Percentiles rank a stretch among this genome's conserved stretches.
phyloP scores from a whole-genome alignment of 1,140 invertebrate species.

The Drosophila tani region DNA sequence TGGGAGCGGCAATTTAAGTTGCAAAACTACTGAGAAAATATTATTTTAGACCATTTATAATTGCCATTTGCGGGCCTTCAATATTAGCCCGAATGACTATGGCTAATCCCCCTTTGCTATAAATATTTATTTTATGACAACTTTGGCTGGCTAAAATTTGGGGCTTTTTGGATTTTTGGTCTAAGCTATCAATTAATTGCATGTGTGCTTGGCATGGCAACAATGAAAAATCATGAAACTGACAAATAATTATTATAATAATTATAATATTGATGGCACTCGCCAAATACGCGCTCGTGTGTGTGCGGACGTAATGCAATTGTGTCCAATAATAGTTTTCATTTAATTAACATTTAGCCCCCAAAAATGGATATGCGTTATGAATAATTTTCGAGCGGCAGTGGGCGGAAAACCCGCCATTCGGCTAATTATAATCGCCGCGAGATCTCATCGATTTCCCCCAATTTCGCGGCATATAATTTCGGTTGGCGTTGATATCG shows the following conservation, averaged over 20 bases:
- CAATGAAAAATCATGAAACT: conserved; percentile 58
- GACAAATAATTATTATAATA: conserved; percentile 39
- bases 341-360: conserved; percentile 76
- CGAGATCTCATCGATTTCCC: conserved; percentile 29
- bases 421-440: conserved; percentile 21
- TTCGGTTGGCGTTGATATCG: background rate
- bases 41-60: conserved; percentile 1
- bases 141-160: background rate
- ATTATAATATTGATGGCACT: conserved; percentile 38
- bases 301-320: conserved; percentile 35
- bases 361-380: conserved; percentile 56
- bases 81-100: background rate
- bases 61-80: conserved; percentile 1
- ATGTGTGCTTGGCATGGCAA: conserved; percentile 22
- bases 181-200: conserved; percentile 69
- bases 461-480: background rate
- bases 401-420: background rate
- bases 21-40: background rate
- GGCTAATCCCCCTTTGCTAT: background rate
- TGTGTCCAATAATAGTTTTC: conserved; percentile 58
- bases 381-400: conserved; percentile 62
- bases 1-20: background rate
- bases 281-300: conserved; percentile 9
- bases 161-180: conserved; percentile 1
- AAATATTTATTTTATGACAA: conserved; percentile 30